Evolutionary conservation across 2,113 vertebrate genomes (phyloP).

Genomic region (Ptilonorhynchus violaceus): DNA sequence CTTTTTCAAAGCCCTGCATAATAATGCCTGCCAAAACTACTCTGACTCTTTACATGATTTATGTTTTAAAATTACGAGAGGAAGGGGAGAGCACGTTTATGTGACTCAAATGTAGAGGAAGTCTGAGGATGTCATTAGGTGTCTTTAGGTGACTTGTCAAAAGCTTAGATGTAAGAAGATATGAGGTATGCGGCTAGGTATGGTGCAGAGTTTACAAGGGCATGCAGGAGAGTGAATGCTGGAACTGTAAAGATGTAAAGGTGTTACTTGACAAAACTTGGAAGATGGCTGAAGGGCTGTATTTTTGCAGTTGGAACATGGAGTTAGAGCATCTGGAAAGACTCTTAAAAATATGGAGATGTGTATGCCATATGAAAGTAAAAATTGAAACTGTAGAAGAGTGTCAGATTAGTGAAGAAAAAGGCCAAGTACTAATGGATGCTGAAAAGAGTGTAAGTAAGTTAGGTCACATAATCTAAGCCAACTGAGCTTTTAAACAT

Average conservation of each 20-base stretch:
- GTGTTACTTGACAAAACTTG: not conserved
- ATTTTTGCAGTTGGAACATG: not conserved
- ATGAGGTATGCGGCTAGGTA: not conserved
- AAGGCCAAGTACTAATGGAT: not conserved
- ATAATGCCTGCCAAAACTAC: not conserved
- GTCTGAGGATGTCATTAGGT: not conserved
- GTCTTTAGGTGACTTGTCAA: not conserved
- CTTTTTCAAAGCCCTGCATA: not conserved
- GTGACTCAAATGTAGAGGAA: not conserved
- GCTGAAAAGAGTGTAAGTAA: not conserved
- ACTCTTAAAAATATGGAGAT: fast-evolving
- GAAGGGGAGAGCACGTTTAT: not conserved
- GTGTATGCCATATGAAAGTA: not conserved
- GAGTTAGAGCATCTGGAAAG: not conserved
- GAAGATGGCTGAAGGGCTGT: not conserved
- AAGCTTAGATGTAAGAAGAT: not conserved
- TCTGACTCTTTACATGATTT: not conserved
- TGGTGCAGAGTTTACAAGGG: not conserved
- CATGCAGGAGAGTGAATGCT: not conserved
- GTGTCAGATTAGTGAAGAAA: not conserved
- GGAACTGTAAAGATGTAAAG: not conserved
- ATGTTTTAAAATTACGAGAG: not conserved
- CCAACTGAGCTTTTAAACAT: not conserved
- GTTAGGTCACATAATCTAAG: not conserved
- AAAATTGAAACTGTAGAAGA: not conserved